Conservation (phyloP, 2,113 vertebrate genomes). For the Sapayoa aenigma region DNA sequence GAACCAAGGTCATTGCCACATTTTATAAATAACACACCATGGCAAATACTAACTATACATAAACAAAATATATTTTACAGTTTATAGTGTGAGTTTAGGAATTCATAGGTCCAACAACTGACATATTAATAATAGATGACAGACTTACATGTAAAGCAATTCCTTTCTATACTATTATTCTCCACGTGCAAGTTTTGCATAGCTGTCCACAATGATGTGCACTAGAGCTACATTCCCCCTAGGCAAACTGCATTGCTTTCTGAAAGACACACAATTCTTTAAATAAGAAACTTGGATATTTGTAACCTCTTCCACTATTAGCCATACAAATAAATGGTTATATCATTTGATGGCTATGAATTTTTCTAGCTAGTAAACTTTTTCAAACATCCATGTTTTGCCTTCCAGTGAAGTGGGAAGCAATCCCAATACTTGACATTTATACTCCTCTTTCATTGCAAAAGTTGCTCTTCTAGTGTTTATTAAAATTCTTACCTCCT, state of each 20-base stretch:
- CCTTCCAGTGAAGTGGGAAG: neutral
- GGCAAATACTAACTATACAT: neutral
- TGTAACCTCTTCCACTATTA: neutral
- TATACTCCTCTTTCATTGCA: neutral
- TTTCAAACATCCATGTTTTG: neutral
- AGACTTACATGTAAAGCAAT: neutral
- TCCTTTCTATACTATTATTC: neutral
- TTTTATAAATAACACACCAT: neutral
- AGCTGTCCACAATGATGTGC: neutral
- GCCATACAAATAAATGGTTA: neutral
- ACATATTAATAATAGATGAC: neutral
- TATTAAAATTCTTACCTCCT: neutral
- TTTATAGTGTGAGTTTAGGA: neutral
- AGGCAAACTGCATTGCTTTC: neutral
- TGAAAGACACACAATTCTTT: neutral
- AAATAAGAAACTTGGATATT: neutral
- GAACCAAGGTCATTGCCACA: neutral
- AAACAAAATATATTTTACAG: neutral
- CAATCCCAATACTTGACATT: neutral
- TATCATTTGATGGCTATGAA: neutral
- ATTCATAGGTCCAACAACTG: neutral
- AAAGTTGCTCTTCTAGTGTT: neutral
- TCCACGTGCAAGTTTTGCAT: neutral
- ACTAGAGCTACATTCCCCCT: neutral
- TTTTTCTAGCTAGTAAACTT: neutral